Evolutionary conservation across 2,797 vertebrate genomes (phyloP).

Genomic region (Oophaga sylvatica): DNA sequence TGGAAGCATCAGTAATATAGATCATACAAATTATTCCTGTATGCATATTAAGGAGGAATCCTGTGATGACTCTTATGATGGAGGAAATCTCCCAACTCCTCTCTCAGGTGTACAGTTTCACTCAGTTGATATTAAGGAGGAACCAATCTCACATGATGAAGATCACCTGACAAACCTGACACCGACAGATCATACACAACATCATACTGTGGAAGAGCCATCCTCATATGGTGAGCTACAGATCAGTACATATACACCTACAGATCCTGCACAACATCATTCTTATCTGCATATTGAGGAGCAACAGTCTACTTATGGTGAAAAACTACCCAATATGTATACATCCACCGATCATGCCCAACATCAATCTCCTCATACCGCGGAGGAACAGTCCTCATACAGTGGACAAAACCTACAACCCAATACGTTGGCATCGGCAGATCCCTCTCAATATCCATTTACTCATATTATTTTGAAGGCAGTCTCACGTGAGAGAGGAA

Average conservation of each 20-base stretch:
- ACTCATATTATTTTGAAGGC: not conserved
- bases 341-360: not conserved
- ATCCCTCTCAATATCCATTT: not conserved
- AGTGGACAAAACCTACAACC: too few relatives aligned
- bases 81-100: not conserved
- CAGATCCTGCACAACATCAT: too few relatives aligned
- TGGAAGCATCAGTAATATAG: not conserved
- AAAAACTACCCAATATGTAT: too few relatives aligned
- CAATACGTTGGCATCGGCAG: not conserved
- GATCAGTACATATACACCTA: too few relatives aligned
- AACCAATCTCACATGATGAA: not conserved
- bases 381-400: not conserved
- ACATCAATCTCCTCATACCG: not conserved
- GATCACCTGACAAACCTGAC: not conserved
- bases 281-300: too few relatives aligned
- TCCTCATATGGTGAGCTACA: not conserved
- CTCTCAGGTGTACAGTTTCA: not conserved
- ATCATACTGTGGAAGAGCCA: too few relatives aligned
- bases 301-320: too few relatives aligned
- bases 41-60: not conserved
- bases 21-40: too few relatives aligned
- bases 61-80: not conserved
- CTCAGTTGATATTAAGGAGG: conserved; percentile 8
- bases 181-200: not conserved
- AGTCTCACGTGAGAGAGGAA: not conserved